phyloP scores from a whole-genome alignment of 2,797 vertebrate genomes.

The Sebastolobus alascanus region DNA sequence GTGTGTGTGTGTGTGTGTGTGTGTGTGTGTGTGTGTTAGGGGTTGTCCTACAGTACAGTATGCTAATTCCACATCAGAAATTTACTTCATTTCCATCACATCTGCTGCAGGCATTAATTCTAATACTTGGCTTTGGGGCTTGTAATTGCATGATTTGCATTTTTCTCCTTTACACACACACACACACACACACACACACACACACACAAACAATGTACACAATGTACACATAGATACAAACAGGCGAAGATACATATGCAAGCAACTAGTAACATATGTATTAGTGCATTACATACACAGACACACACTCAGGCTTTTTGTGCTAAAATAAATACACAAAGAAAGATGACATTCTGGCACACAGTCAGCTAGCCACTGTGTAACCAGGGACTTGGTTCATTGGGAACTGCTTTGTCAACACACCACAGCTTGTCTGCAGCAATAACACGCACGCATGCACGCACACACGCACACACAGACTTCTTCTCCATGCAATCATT shows the following conservation, averaged over 20 bases:
- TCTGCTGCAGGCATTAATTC: constrained; percentile 75
- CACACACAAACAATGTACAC: not conserved
- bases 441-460: constrained; percentile 6
- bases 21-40: constrained; percentile 6
- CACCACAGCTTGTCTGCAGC: constrained; percentile 37
- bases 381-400: constrained; percentile 52
- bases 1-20: constrained; percentile 7
- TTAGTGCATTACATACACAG: constrained; percentile 1
- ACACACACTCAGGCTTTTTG: constrained; percentile 2
- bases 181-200: not conserved
- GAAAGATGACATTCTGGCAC: constrained; percentile 53
- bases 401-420: constrained; percentile 65
- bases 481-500: constrained; percentile 50
- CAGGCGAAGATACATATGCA: constrained; percentile 7
- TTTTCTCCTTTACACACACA: constrained; percentile 60
- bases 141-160: constrained; percentile 82
- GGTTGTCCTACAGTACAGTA: constrained; percentile 39
- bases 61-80: constrained; percentile 61
- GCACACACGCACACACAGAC: constrained; percentile 18
- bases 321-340: constrained; percentile 41
- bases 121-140: constrained; percentile 74
- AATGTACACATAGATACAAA: not conserved
- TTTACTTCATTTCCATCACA: constrained; percentile 71
- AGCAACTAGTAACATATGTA: constrained; percentile 37
- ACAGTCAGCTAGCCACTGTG: constrained; percentile 37